Conservation (phyloP, 2,113 vertebrate species). For the Irena cyanogastra region DNA sequence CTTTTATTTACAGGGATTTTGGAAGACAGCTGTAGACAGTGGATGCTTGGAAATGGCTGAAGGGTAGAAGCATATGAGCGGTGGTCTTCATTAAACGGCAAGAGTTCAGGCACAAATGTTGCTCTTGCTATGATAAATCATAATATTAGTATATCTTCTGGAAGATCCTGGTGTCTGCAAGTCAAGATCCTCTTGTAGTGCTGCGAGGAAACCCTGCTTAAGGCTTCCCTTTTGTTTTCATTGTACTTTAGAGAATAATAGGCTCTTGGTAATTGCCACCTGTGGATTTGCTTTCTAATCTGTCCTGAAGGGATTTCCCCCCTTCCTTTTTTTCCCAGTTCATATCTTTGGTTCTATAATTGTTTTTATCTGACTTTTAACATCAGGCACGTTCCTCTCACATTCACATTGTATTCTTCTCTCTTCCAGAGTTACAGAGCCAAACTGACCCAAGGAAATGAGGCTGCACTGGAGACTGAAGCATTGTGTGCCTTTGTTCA, state of each 20-base stretch:
- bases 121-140: not conserved
- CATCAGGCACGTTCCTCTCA: not conserved
- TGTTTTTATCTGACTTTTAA: not conserved
- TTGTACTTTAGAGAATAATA: not conserved
- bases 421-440: slow-evolving; percentile 84
- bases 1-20: not conserved
- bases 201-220: not conserved
- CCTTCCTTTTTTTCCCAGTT: not conserved
- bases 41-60: not conserved
- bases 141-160: not conserved
- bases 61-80: not conserved
- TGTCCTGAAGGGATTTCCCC: not conserved
- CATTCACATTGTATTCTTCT: not conserved
- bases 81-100: not conserved
- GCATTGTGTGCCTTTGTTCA: slow-evolving; percentile 90
- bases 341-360: not conserved
- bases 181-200: not conserved
- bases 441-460: slow-evolving; percentile 84
- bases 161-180: not conserved
- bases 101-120: not conserved
- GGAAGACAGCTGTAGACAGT: not conserved
- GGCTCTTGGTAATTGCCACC: not conserved
- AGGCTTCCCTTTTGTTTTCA: not conserved
- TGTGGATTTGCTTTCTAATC: not conserved
- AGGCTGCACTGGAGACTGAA: slow-evolving; percentile 87